Evolutionary conservation across 2,113 vertebrate species (phyloP), one percentile per base, ranked within the genome.

Genomic region (Eptesicus fuscus): DNA sequence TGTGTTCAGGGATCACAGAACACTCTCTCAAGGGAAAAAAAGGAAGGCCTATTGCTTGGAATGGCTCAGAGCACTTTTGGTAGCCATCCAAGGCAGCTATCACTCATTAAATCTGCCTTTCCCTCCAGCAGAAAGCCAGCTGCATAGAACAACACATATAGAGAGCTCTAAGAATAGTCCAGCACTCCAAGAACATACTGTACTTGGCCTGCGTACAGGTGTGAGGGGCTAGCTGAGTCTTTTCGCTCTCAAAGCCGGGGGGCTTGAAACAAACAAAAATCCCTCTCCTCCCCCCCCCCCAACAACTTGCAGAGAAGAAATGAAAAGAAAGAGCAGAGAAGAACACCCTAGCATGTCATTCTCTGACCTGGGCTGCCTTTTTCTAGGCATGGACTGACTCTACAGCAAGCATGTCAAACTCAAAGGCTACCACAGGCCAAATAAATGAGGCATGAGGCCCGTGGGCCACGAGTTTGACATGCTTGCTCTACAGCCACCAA

Each of bases 21-120:
- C 56, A 73, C 83, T 82, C 86, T 96, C 91, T 95, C 95, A 87
- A 90, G 96, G 87, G 83, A 89, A 71, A 65, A 65, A 67, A 87
- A 85, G 74, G 85, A 73, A 97, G 94, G 92, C 56, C 84, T 88
- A 67, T 88, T 96, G 95, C 92, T 96, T 92, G 49, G 69, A 76
- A 96, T 91, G 87, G 87, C 93, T 95, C 47, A 37, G 89, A 95
- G 63, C 44, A 47, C 84, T 97, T 89, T 95, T 96, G 97, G 93
- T 88, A 88, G 61, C 37, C n/a, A 85, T 84, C 95, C 96, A 96
- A 95, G 63, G n/a, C 67, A 92, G 37, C 88, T 42, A 91, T 90
- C 92, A 89, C 85, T 96, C 95, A 88, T 85, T 82, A 92, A 95
- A 95, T 82, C 90, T 95, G 90, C 53, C 83, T 95, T 96, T 93